Base-by-base conservation (phyloP, 1,140 invertebrate species). In the Drosophila parvula region DNA sequence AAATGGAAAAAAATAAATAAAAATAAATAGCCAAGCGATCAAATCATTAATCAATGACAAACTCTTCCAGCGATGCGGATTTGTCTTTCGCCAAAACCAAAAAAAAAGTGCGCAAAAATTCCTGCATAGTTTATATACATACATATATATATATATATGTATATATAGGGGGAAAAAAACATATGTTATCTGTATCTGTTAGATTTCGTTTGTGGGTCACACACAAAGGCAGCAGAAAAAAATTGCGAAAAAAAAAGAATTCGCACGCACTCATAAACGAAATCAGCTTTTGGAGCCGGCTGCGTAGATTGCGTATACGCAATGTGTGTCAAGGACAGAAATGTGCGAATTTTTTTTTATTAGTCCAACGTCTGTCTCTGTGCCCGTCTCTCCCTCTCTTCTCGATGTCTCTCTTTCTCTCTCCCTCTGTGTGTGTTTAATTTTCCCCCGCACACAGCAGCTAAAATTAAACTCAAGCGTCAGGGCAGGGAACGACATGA, bases 321-420 rank as follows among this genome's bases (percentile, higher is more conserved):
- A 90, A 91, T 90, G 85, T 91, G 82, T 91, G 90, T 91, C 90
- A 91, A 91, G 90, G 90, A 91, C 90, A 91, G 85, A 91, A 78
- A 86, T 91, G 90, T 91, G 90, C 90, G 90, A 91, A 90, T 81
- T 91, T 80, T 91, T 90, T 78, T 71, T 74, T 70, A 48, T 41
- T 55, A n/a, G 38, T 40, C 14, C 53, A 28, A 28, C 10, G 36
- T 51, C 18, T 32, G 38, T 30, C 36, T 40, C 44, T 16, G 27
- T 28, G 22, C 22, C 22, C 22, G 48, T 50, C 71, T 43, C 51
- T 16, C 58, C 41, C 14, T 40, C 32, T 48, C 43, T 63, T 50
- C 6, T 10, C 12, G 4, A 12, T 5, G 4, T 12, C n/a, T 50
- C 6, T 10, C 12, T 6, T 8, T 5, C 50, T 67, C 51, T 2